Evolutionary conservation across 2,888 invertebrate genomes (phyloP), one percentile per base, ranked within the genome.

Genomic region (Listrodromus nycthemerus): DNA sequence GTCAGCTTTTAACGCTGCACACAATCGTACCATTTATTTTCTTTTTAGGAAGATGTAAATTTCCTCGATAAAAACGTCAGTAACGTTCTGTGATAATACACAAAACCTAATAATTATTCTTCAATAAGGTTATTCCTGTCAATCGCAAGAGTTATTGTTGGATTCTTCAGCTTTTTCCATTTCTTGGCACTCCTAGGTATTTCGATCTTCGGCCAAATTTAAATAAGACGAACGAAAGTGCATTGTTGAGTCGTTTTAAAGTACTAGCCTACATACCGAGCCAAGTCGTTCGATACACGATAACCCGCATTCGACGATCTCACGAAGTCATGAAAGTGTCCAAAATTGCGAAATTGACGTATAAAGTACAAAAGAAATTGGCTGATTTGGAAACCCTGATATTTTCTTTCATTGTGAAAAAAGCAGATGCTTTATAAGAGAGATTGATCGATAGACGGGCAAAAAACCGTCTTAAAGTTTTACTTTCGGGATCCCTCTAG

Each of bases 231-330:
- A 71, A 45, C 65, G 21, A n/a, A 45, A 21, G 48, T 8, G 21
- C 30, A 37, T n/a, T 27, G 48, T 24, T 63, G 19, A 30, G 16
- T 65, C 33, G 58, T 27, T 52, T 81, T 81, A 66, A 76, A 66
- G 81, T 33, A 71, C 30, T 30, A 27, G 63, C 45, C 27, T n/a
- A 21, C 63, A 24, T 24, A n/a, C 37, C 70, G 70, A 48, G 81
- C 81, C 81, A 81, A 76, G 52, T 71, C 76, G 65, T 55, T 66
- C 55, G 70, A 81, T 41, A 45, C 37, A 52, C 70, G 70, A 70
- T 78, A 78, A 78, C 78, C 78, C 48, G 19, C 63, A 78, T 78
- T 63, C 70, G 78, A 78, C 63, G n/a, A 77, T 77, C 61, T 33
- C 10, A 7, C 10, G 37, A 66, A 65, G 8, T 10, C 24, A 37